phyloP scores from a whole-genome alignment of 2,797 vertebrate genomes.

The Sebastes flavidus region DNA sequence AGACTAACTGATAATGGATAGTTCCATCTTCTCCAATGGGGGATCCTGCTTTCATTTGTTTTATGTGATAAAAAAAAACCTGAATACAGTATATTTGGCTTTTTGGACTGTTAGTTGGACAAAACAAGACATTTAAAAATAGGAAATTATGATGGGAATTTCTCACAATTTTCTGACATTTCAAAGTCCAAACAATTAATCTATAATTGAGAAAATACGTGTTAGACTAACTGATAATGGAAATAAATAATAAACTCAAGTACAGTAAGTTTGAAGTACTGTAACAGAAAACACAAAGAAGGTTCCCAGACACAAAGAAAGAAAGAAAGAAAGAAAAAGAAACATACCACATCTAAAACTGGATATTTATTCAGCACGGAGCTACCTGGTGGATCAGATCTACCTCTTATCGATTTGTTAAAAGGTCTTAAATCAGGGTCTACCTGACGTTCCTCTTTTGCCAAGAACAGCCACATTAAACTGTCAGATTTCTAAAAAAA shows the following conservation, averaged over 20 bases:
- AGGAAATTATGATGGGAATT: neutral
- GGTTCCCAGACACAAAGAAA: neutral
- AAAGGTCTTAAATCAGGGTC: constrained; percentile 5
- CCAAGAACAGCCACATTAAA: constrained; percentile 1
- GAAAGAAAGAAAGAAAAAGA: neutral
- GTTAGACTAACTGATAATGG: neutral
- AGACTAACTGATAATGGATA: no score
- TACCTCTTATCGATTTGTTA: neutral
- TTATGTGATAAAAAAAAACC: no score
- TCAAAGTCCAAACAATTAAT: neutral
- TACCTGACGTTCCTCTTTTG: neutral
- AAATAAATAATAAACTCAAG: neutral
- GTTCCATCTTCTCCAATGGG: neutral
- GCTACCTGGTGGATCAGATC: neutral
- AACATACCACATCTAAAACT: neutral
- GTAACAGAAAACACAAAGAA: neutral
- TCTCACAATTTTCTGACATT: neutral
- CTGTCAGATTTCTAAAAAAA: constrained; percentile 8
- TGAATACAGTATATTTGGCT: no score
- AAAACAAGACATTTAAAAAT: neutral
- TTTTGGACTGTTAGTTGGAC: neutral
- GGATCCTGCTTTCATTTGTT: no score
- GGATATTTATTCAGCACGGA: neutral
- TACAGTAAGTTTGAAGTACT: neutral
- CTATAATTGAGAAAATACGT: neutral